A percentile compares a stretch with the other conserved stretches of the same genome.
phyloP scores from a whole-genome alignment of 2,113 vertebrate species.

The Lichenostomus cassidix region DNA sequence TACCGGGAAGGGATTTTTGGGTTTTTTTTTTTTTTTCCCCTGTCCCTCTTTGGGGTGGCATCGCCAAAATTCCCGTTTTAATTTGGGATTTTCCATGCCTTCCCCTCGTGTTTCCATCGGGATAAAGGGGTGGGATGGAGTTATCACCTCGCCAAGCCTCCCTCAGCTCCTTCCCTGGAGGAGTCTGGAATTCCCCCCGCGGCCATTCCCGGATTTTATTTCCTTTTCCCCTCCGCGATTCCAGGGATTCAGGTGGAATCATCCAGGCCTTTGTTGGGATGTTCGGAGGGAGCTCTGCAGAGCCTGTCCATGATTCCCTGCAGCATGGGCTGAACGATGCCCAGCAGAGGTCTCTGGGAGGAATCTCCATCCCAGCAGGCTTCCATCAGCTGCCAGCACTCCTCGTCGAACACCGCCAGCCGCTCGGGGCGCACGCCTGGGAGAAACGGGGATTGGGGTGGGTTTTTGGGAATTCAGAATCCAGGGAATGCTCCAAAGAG shows the following conservation, averaged over 20 bases:
- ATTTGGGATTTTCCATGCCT: background rate
- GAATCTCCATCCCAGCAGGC: slow-evolving; percentile 95
- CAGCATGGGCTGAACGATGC: slow-evolving; percentile 94
- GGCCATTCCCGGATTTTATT: no score
- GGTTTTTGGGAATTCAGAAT: no score
- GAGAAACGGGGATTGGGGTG: background rate
- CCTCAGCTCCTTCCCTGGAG: no score
- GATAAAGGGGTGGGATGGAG: no score
- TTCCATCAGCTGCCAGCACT: slow-evolving; percentile 99
- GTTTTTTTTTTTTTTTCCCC: no score
- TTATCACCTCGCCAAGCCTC: no score
- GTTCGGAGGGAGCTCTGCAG: slow-evolving; percentile 76
- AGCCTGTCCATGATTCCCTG: slow-evolving; percentile 91
- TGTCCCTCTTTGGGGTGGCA: background rate
- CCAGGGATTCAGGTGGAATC: slow-evolving; percentile 87
- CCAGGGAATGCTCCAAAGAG: no score
- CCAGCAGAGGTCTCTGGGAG: slow-evolving; percentile 89
- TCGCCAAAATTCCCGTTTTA: no score
- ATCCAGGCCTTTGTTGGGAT: slow-evolving; percentile 79
- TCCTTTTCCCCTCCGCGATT: no score
- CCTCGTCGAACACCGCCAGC: slow-evolving; percentile 87
- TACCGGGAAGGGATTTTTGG: background rate
- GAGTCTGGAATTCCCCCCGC: no score
- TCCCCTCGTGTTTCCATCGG: no score
- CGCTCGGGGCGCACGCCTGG: slow-evolving; percentile 92